A percentile compares a stretch with the other conserved stretches of the same genome.
Conservation (phyloP, 2,888 invertebrate species). For the Drosophila neonasuta region DNA sequence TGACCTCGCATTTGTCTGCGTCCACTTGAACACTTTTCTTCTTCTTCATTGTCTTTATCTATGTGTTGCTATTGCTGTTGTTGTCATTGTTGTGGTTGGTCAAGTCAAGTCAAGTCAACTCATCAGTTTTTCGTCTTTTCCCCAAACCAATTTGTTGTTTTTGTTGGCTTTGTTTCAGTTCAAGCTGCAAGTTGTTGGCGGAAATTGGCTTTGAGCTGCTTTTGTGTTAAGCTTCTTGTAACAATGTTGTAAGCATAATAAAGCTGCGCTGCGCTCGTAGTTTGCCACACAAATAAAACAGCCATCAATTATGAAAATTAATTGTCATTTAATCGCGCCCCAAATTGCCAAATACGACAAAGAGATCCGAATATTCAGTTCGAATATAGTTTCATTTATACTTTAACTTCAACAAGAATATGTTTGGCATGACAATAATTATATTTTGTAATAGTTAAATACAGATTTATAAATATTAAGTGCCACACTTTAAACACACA, state of each 20-base stretch:
- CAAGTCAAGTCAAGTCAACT: conserved; percentile 6
- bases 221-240: conserved; percentile 21
- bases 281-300: conserved; percentile 11
- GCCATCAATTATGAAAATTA: conserved; percentile 34
- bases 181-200: conserved; percentile 12
- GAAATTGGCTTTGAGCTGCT: conserved; percentile 41
- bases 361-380: background rate
- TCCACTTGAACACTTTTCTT: conserved; percentile 44
- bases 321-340: conserved; percentile 7
- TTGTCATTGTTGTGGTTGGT: conserved; percentile 7
- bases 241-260: conserved; percentile 30
- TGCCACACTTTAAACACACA: background rate
- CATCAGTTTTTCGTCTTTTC: conserved; percentile 23
- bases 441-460: background rate
- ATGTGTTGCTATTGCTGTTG: too few relatives aligned
- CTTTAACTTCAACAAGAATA: background rate
- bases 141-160: background rate
- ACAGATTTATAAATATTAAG: too few relatives aligned
- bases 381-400: background rate
- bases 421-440: too few relatives aligned
- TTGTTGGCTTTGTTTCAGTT: background rate
- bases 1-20: conserved; percentile 59
- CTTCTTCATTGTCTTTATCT: background rate
- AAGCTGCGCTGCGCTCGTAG: conserved; percentile 12
- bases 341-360: background rate